These are phyloP conservation scores for Neuroscelio doddi DNA, from an alignment of 2,888 invertebrate genomes.

Conservation along the genomic window DNA sequence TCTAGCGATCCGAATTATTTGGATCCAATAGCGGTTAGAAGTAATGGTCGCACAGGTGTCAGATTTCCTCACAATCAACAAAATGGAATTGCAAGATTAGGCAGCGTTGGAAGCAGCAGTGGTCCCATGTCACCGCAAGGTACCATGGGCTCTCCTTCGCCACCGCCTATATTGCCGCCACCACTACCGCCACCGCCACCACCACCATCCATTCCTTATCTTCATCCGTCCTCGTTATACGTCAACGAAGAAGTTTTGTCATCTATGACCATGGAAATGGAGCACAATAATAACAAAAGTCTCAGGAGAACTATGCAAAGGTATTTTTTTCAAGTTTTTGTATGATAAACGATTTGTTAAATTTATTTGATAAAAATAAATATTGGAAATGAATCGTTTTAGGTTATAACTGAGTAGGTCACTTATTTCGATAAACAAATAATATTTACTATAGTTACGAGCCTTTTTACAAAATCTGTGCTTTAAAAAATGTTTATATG, in stretches of 20 bases:
- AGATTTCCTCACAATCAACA: constrained; percentile 65
- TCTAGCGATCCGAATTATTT: constrained; percentile 73
- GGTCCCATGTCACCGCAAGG: constrained; percentile 71
- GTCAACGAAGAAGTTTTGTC: constrained; percentile 66
- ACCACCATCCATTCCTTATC: constrained; percentile 62
- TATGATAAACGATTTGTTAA: too few species aligned
- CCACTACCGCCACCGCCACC: too few species aligned
- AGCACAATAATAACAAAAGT: constrained; percentile 75
- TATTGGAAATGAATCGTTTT: too few species aligned
- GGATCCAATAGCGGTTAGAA: constrained; percentile 71
- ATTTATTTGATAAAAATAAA: too few species aligned
- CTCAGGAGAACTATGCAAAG: constrained; percentile 63
- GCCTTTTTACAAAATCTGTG: too few species aligned
- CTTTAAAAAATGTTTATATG: too few species aligned
- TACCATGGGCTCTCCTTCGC: constrained; percentile 70
- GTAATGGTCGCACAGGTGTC: constrained; percentile 54
- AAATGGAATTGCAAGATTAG: constrained; percentile 65
- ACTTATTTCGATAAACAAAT: too few species aligned
- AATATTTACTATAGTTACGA: too few species aligned
- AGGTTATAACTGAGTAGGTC: too few species aligned
- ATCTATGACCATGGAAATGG: constrained; percentile 63
- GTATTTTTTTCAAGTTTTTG: too few species aligned
- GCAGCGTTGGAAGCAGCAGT: constrained; percentile 70
- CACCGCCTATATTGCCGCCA: constrained; percentile 62
- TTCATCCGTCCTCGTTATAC: constrained; percentile 69